Evolutionary conservation across 2,888 invertebrate genomes (phyloP), one percentile per base, ranked within the genome.

Genomic region (Drosophila niveifrons): DNA sequence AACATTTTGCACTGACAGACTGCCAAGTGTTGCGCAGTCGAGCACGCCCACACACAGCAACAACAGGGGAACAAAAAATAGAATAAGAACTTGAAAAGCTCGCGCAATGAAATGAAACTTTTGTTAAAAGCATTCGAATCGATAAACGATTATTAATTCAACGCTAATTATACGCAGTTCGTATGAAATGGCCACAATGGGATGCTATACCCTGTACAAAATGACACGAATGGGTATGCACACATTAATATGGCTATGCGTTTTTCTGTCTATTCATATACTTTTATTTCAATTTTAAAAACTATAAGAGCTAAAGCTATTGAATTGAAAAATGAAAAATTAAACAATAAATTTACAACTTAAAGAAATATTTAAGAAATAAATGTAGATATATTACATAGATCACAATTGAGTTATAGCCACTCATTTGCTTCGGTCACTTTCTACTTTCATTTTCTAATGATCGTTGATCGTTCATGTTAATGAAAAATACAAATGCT

Each of bases 101-200:
- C 17, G 3, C 17, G 11, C 17, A 29, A 28, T 53, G 11, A 17
- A 39, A 34, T 18, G 13, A 47, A 57, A 28, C 23, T 9, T 47
- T 28, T 36, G 47, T 15, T 28, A 13, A 44, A 17, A 55, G 29
- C 55, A 55, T 46, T 46, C 31, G 28, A 52, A 48, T 47, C 46
- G 56, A 46, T 36, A 47, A 15, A 41, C 7, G 50, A 59, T 50
- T 59, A 59, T 59, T 59, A 59, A 43, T 46, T 48, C 29, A 31
- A 48, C 56, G 48, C 11, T 46, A 58, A 47, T 36, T 34, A 36
- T 13, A 46, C 17, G 39, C 28, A 39, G 28, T 41, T 28, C 11
- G 13, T 11, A 28, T 41, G 15, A 41, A 53, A 28, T 39, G 41
- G 7, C 8, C 28, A 41, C 39, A 41, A 41, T 41, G 10, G 31